Conservation (phyloP, 2,888 invertebrate genomes). For the Zootermopsis nevadensis region DNA sequence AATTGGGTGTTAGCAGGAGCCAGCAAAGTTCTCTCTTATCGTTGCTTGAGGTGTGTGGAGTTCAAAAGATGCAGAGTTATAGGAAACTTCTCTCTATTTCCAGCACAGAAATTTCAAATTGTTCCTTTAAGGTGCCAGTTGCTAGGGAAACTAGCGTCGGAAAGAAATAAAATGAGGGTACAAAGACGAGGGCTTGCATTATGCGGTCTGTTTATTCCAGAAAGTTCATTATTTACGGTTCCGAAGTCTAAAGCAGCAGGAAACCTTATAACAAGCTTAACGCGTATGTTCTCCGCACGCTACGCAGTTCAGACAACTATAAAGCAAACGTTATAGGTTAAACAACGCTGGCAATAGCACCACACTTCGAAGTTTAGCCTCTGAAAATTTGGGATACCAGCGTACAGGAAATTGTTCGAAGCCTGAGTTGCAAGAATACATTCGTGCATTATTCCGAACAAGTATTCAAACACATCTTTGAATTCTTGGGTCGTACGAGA, state of each 20-base stretch:
- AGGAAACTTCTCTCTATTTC: slow-evolving; percentile 15
- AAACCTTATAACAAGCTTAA: slow-evolving; percentile 11
- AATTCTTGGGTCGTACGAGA: too few species aligned
- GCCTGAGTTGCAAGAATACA: too few species aligned
- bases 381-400: too few species aligned
- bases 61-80: slow-evolving; percentile 26
- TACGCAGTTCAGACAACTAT: too few species aligned
- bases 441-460: too few species aligned
- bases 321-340: too few species aligned
- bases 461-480: too few species aligned
- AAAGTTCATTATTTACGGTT: slow-evolving; percentile 17
- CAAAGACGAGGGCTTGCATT: slow-evolving; percentile 1
- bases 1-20: slow-evolving; percentile 34
- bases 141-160: not conserved
- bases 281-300: not conserved
- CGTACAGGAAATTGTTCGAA: too few species aligned
- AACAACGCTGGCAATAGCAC: too few species aligned
- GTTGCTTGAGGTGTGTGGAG: not conserved
- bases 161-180: slow-evolving; percentile 11
- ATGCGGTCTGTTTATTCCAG: slow-evolving; percentile 13
- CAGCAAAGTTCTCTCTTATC: slow-evolving; percentile 31
- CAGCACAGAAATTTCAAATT: slow-evolving; percentile 3
- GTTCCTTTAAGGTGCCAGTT: slow-evolving; percentile 21
- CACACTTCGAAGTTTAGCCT: too few species aligned
- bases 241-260: slow-evolving; percentile 14